Base-by-base conservation (phyloP, 2,888 invertebrate species). In the Calameuta pallipes region DNA sequence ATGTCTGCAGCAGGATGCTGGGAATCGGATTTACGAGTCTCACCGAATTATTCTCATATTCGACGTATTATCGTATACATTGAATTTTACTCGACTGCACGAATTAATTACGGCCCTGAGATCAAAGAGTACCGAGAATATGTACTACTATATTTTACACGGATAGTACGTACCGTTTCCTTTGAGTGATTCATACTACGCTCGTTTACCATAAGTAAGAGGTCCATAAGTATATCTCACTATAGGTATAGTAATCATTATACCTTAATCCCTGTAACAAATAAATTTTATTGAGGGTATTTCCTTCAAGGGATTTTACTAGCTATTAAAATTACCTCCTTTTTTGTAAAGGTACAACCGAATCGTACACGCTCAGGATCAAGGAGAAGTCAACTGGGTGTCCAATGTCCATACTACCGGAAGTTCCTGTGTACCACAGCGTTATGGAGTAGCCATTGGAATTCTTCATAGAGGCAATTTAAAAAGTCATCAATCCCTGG, bases 401-500 rank as follows among this genome's bases (percentile, higher is more conserved):
- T 56, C 56, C 56, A 56, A 56, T 56, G 56, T 56, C 56, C 56
- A 56, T 23, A 23, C 56, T 23, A 23, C 56, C 56, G 56, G 56
- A 56, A 56, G 56, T 56, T 56, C 56, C 23, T 56, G 6, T 23
- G 56, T 56, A 56, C 23, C 23, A 56, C 23, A 23, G 23, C 56
- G 23, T 9, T 56, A 56, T 23, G 56, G 23, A 23, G 56, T 9
- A 56, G 23, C 71, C 13, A 34, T 34, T 75, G 69, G 41, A 73
- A 76, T 71, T 6, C 70, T 75, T 76, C 75, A 78, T 75, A 77
- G 75, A 77, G 76, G 78, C 79, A 83, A 85, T 85, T 82, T 85
- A 83, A 78, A 77, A 73, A 80, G 80, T 79, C 83, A 85, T 85
- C 82, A 83, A 78, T 80, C 80, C 41, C 75, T 73, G 41, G 73